A percentile compares a stretch with the other conserved stretches of the same genome.
Conservation (phyloP, 37 sponge, comb jelly and placozoan species). For the Eunapius fragilis region DNA sequence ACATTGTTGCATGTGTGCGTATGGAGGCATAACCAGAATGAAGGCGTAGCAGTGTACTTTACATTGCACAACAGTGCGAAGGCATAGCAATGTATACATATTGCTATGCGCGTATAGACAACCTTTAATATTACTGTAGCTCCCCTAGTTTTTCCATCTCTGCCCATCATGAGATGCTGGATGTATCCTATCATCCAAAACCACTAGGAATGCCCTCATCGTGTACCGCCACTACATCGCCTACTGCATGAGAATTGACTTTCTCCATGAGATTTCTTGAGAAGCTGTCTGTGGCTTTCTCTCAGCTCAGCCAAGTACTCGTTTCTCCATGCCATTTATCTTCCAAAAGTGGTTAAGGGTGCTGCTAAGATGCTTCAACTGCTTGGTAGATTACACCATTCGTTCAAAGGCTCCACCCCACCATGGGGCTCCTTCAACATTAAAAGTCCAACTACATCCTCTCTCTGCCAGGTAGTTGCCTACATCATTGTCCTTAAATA, state of each 20-base stretch:
- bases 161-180: not conserved
- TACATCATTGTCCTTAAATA: not conserved
- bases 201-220: too few relatives aligned
- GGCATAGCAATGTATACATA: too few relatives aligned
- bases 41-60: too few relatives aligned
- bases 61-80: too few relatives aligned
- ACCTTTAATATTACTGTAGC: too few relatives aligned
- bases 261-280: too few relatives aligned
- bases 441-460: conserved; percentile 25
- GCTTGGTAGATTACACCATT: conserved; percentile 31
- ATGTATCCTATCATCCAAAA: conserved; percentile 18
- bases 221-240: conserved; percentile 21
- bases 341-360: conserved; percentile 31
- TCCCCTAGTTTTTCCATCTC: too few relatives aligned
- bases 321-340: conserved; percentile 4
- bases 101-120: too few relatives aligned
- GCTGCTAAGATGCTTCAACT: conserved; percentile 20
- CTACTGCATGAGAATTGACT: not conserved
- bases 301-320: conserved; percentile 34
- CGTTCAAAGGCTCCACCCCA: conserved; percentile 1
- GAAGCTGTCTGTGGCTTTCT: conserved; percentile 6
- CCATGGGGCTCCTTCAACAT: conserved; percentile 34
- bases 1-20: too few relatives aligned
- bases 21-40: too few relatives aligned
- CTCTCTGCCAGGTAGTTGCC: not conserved